A percentile compares a stretch with the other conserved stretches of the same genome.
Evolutionary conservation across 1,140 invertebrate genomes (phyloP).

Genomic region (Trinorchestia longiramus): DNA sequence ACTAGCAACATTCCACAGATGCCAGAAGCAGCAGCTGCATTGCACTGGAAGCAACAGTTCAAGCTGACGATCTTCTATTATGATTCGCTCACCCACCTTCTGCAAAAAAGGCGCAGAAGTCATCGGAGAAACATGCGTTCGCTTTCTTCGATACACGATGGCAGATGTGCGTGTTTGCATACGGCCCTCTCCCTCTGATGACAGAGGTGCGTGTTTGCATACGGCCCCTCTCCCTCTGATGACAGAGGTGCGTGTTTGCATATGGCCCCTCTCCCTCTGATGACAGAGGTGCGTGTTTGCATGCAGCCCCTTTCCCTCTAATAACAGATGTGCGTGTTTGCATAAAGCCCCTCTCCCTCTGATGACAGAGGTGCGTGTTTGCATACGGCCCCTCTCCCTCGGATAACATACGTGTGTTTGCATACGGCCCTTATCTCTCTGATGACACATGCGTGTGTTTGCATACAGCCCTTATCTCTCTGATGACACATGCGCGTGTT

Average conservation of each 20-base stretch:
- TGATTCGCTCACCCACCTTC: background rate
- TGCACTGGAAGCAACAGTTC: background rate
- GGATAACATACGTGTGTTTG: conserved; percentile 1
- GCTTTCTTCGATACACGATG: conserved; percentile 19
- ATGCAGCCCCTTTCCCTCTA: background rate
- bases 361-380: no score
- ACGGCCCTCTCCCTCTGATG: no score
- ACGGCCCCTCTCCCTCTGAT: no score
- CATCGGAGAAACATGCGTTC: conserved; percentile 38
- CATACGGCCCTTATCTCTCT: background rate
- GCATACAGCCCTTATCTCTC: no score
- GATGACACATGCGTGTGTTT: background rate
- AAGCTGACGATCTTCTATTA: conserved; percentile 17
- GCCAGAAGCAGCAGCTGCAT: background rate
- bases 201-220: no score
- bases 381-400: no score
- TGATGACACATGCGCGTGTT: no score
- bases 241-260: no score
- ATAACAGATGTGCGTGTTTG: background rate
- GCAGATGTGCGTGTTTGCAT: background rate
- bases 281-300: conserved; percentile 3
- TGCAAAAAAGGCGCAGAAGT: background rate
- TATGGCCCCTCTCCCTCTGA: no score
- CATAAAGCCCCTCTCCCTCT: no score
- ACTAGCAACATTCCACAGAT: conserved; percentile 27